Evolutionary conservation across 2,113 vertebrate genomes (phyloP), one percentile per base, ranked within the genome.

Genomic region (Microtus montanus): DNA sequence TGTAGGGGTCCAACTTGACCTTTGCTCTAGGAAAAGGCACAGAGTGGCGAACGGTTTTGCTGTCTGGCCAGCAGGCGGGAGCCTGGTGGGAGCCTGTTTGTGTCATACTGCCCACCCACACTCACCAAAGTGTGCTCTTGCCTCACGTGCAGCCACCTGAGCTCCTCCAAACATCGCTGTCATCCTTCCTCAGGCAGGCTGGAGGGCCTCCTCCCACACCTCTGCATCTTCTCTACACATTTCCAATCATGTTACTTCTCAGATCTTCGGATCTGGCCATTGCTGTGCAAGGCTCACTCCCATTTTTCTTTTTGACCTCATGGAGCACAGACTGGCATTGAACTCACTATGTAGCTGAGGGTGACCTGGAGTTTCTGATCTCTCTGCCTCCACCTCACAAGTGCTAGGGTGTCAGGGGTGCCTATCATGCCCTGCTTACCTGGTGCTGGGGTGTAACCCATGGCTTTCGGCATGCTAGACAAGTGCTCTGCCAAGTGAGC

Each of bases 141-240:
- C 63, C 44, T 98, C 97, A 91, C 99, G 99, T 3, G 98, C 96
- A 26, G 90, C 97, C 0, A 14, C n/a, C 5, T 96, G 95, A 98
- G 98, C 0, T 80, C 58, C 1, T 75, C 12, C 14, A 49, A 8
- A 17, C 58, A 96, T 77, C 15, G 3, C 15, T 96, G 1, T 96
- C n/a, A 1, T 82, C 89, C 35, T 97, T 98, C 85, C 96, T 98
- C 93, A 97, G 98, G 26, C 3, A 14, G 71, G 17, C 44, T 41
- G 4, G 70, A 64, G 38, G 49, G 35, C 49, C 33, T 64, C 38
- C 68, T 70, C 35, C 66, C 54, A 9, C 20, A 44, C 4, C 79
- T 33, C n/a, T 35, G 61, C 22, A 58, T 20, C 58, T 58, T 58
- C 58, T 75, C 26, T 12, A 64, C 47, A 47, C 26, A 19, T 52